Evolutionary conservation across 2,888 invertebrate genomes (phyloP).

Genomic region (Euplagia quadripunctaria): DNA sequence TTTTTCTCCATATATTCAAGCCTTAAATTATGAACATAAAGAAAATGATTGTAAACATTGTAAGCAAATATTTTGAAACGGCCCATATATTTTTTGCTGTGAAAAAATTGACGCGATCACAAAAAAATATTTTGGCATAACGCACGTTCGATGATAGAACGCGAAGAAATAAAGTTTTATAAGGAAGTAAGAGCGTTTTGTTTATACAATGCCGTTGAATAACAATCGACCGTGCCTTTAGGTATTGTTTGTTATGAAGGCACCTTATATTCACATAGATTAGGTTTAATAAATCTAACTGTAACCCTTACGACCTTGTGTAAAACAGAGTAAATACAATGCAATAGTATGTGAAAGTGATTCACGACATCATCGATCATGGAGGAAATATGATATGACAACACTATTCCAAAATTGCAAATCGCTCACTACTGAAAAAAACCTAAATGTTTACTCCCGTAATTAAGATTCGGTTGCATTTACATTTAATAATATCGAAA

Average conservation of each 20-base stretch:
- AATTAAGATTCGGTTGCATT: no score
- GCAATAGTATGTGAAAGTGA: background rate
- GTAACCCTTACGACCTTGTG: background rate
- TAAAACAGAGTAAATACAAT: background rate
- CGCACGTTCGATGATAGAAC: background rate
- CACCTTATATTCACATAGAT: background rate
- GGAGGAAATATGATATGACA: background rate
- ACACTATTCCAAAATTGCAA: no score
- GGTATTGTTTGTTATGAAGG: background rate
- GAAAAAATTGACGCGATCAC: background rate
- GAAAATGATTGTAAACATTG: background rate
- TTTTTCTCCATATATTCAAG: no score
- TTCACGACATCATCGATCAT: background rate
- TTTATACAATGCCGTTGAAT: background rate
- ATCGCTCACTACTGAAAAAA: no score
- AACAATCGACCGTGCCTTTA: background rate
- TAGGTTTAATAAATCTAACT: background rate
- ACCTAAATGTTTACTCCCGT: no score
- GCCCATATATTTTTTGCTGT: background rate
- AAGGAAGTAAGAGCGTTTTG: background rate
- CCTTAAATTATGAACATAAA: background rate
- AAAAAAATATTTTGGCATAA: background rate
- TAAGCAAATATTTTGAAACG: background rate
- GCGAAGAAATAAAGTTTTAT: background rate
- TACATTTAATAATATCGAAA: no score